Evolutionary conservation across 2,888 invertebrate species (phyloP).

Genomic region (Steromphala cineraria): DNA sequence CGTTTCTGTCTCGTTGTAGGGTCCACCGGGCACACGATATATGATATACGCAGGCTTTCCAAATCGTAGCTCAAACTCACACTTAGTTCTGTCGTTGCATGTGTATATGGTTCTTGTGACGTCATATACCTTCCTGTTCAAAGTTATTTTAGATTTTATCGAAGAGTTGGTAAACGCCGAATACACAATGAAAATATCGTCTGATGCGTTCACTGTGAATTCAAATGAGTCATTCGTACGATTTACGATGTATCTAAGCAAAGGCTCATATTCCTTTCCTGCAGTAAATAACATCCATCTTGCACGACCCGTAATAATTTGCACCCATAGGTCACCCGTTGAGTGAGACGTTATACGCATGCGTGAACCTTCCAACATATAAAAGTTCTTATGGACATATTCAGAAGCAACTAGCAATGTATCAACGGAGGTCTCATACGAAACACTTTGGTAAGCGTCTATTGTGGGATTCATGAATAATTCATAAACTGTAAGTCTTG

Average conservation of each 20-base stretch:
- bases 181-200: not conserved
- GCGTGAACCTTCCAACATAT: not conserved
- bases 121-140: not conserved
- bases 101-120: not conserved
- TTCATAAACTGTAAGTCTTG: not conserved
- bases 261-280: too few relatives aligned
- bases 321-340: not conserved
- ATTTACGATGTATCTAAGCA: too few relatives aligned
- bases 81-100: not conserved
- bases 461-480: not conserved
- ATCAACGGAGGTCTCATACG: not conserved
- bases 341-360: not conserved
- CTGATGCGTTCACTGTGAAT: not conserved
- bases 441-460: not conserved
- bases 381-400: not conserved
- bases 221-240: too few relatives aligned
- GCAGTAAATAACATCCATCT: not conserved
- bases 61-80: not conserved
- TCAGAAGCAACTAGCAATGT: not conserved
- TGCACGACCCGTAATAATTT: not conserved
- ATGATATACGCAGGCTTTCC: too few relatives aligned
- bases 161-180: not conserved
- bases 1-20: too few relatives aligned
- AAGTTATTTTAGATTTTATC: not conserved
- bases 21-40: too few relatives aligned